These are phyloP conservation scores for Metridium senile DNA, from an alignment of 92 coral and sea anemone species.

Conservation along the genomic window DNA sequence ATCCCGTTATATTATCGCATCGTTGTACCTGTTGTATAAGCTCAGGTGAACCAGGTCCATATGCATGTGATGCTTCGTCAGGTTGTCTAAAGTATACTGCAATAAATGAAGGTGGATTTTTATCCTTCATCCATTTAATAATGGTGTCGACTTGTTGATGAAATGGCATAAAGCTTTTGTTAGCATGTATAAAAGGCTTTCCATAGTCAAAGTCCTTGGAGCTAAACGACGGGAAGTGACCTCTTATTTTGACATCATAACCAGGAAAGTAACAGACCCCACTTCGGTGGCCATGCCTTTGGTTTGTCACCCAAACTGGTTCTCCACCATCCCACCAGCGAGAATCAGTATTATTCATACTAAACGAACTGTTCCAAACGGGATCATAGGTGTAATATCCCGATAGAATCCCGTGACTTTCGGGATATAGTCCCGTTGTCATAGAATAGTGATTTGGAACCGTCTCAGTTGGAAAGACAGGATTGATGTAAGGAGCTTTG, in stretches of 20 bases:
- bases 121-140: constrained; percentile 62
- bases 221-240: constrained; percentile 56
- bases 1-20: constrained; percentile 58
- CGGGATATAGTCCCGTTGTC: constrained; percentile 90
- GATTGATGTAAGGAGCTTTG: constrained; percentile 68
- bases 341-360: constrained; percentile 58
- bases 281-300: constrained; percentile 79
- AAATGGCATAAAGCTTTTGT: constrained; percentile 48
- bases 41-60: constrained; percentile 69
- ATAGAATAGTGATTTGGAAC: constrained; percentile 75
- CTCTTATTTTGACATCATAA: constrained; percentile 62
- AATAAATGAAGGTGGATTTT: constrained; percentile 70
- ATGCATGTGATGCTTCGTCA: constrained; percentile 45
- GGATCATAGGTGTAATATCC: constrained; percentile 86
- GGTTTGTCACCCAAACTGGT: constrained; percentile 88
- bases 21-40: constrained; percentile 25
- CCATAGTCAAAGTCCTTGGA: constrained; percentile 37
- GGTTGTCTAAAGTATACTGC: constrained; percentile 68
- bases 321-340: constrained; percentile 92
- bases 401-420: constrained; percentile 80
- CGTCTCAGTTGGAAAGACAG: constrained; percentile 78
- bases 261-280: constrained; percentile 86
- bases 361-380: constrained; percentile 52
- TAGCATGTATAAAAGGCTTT: constrained; percentile 42
- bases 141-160: constrained; percentile 61